Conservation (phyloP, 1,140 invertebrate species). For the Ptiloglossa arizonensis region DNA sequence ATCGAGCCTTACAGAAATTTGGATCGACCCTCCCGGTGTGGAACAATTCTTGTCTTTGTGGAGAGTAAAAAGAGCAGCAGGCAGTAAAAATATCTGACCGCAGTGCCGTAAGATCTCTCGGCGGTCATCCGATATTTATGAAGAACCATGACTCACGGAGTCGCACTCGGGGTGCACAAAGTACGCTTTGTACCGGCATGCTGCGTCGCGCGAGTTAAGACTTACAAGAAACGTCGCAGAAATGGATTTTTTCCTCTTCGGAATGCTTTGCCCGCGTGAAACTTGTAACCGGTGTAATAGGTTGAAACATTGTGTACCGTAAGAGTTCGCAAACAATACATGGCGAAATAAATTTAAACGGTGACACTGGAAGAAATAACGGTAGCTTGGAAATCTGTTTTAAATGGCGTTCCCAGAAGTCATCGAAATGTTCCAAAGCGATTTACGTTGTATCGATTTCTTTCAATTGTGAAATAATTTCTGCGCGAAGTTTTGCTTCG, state of each 20-base stretch:
- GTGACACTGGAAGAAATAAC: no score
- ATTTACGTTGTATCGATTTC: no score
- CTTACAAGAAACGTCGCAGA: background rate
- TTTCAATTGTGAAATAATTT: no score
- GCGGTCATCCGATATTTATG: constrained; percentile 65
- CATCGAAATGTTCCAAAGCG: no score
- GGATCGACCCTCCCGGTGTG: constrained; percentile 6
- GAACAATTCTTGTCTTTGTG: constrained; percentile 42
- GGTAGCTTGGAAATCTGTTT: no score
- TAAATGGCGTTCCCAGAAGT: no score
- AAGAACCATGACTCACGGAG: constrained; percentile 55
- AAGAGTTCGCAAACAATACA: no score
- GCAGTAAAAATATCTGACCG: constrained; percentile 56
- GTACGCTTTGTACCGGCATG: background rate
- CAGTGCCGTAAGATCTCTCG: constrained; percentile 42
- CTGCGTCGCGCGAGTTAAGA: background rate
- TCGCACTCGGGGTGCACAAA: constrained; percentile 35
- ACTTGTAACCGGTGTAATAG: background rate
- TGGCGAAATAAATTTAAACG: no score
- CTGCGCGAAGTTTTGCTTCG: no score
- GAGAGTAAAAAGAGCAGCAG: constrained; percentile 4
- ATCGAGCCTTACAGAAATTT: constrained; percentile 46
- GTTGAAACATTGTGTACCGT: no score
- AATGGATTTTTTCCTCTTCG: background rate
- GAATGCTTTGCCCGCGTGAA: background rate